Percentiles rank a stretch among this genome's conserved stretches.
phyloP scores from a whole-genome alignment of 1,140 invertebrate genomes.

The Pararge aegeria region DNA sequence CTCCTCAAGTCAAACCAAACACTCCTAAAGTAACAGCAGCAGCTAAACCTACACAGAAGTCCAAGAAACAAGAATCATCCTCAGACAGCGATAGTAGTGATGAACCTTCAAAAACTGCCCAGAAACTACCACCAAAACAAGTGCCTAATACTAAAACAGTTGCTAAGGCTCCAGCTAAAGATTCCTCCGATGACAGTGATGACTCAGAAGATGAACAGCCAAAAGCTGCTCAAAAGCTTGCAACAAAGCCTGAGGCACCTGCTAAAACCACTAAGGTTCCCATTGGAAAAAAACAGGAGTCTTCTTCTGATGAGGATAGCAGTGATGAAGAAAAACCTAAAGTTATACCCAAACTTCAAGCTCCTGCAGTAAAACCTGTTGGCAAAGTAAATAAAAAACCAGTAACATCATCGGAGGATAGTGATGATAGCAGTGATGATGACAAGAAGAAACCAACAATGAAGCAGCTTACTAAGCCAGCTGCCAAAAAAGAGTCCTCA shows the following conservation, averaged over 20 bases:
- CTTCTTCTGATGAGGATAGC: conserved; percentile 39
- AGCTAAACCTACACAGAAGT: conserved; percentile 17
- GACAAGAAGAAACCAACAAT: conserved; percentile 35
- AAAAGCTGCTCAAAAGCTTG: conserved; percentile 26
- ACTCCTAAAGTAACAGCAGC: background rate
- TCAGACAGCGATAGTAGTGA: conserved; percentile 38
- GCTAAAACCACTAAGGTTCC: conserved; percentile 2
- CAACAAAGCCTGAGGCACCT: conserved; percentile 26
- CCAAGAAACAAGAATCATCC: conserved; percentile 37
- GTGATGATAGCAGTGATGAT: conserved; percentile 43
- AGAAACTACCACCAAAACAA: conserved; percentile 25
- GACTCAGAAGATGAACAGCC: conserved; percentile 36
- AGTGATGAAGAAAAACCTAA: conserved; percentile 41
- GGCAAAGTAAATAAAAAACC: conserved; percentile 33
- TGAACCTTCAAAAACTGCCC: conserved; percentile 28
- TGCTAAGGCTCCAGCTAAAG: conserved; percentile 17
- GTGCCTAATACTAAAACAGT: conserved; percentile 19
- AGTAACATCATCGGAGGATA: conserved; percentile 39
- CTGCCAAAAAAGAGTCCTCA: conserved; percentile 42
- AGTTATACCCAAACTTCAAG: conserved; percentile 19
- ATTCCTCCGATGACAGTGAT: conserved; percentile 38
- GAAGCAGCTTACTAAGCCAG: conserved; percentile 26
- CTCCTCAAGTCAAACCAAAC: conserved; percentile 9
- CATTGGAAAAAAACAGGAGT: conserved; percentile 33
- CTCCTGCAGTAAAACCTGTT: conserved; percentile 28